Percentiles rank a stretch among this genome's conserved stretches.
These are phyloP conservation scores for Fukomys damarensis DNA, from an alignment of 2,113 vertebrate genomes.

Conservation along the genomic window DNA sequence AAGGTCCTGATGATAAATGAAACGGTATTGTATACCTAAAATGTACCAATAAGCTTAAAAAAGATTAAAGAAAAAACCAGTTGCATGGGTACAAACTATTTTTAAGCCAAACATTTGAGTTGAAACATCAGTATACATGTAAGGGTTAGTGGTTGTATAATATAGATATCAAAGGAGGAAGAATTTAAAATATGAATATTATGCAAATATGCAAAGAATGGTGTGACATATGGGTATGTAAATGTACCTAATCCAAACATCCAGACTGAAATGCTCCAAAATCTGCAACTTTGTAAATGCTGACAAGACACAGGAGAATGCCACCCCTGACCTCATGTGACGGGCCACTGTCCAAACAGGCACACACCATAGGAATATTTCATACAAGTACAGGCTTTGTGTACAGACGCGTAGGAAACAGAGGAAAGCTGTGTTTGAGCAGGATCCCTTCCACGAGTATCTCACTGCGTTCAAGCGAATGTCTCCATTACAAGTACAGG, in stretches of 20 bases:
- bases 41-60: no score
- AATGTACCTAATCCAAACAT: background rate
- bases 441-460: no score
- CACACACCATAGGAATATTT: background rate
- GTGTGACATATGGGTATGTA: background rate
- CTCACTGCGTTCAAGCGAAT: background rate
- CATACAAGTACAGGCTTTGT: background rate
- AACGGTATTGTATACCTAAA: no score
- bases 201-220: background rate
- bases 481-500: background rate
- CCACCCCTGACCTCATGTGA: background rate
- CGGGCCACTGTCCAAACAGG: background rate
- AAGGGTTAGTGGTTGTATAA: background rate
- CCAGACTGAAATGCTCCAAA: background rate
- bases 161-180: background rate
- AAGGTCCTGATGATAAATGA: no score
- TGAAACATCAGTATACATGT: background rate
- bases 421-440: background rate
- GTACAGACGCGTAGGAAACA: background rate
- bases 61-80: no score
- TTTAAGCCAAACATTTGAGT: background rate
- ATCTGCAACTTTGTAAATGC: background rate
- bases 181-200: background rate
- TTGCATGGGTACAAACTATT: background rate
- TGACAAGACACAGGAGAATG: background rate